These are phyloP conservation scores for Folsomia candida DNA, from an alignment of 2,888 invertebrate genomes.

Conservation along the genomic window DNA sequence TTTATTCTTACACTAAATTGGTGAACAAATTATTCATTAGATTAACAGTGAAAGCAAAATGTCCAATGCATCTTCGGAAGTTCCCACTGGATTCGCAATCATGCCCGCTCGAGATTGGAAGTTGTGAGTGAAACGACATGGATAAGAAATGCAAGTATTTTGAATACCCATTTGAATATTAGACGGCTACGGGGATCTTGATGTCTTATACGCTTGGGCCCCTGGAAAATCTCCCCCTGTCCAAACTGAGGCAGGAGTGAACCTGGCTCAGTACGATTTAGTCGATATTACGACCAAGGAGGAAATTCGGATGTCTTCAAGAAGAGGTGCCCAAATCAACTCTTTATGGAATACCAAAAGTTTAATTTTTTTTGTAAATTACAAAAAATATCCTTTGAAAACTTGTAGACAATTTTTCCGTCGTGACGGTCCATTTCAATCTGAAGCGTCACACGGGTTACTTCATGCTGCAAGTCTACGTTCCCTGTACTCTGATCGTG, in stretches of 20 bases:
- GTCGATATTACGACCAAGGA: conserved; percentile 57
- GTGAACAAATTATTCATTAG: no score
- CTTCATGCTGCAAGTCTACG: conserved; percentile 65
- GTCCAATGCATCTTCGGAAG: conserved; percentile 58
- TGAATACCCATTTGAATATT: conserved; percentile 2
- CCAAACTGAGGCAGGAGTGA: conserved; percentile 56
- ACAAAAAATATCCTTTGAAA: no score
- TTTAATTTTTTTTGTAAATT: no score
- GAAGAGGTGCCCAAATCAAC: conserved; percentile 45
- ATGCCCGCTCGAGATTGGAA: conserved; percentile 58
- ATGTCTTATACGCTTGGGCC: conserved; percentile 61
- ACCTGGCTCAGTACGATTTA: conserved; percentile 63
- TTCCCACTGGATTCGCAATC: conserved; percentile 59
- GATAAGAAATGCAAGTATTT: background rate
- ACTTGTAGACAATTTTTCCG: conserved; percentile 52
- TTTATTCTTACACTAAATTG: conserved; percentile 43
- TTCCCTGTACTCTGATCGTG: conserved; percentile 64
- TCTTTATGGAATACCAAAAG: no score
- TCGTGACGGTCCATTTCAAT: conserved; percentile 53
- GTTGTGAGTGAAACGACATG: conserved; percentile 54
- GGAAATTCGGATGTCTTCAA: conserved; percentile 43
- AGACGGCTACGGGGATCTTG: conserved; percentile 62
- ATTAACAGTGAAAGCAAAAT: conserved; percentile 58
- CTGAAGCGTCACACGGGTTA: conserved; percentile 55
- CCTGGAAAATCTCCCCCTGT: conserved; percentile 52